These are phyloP conservation scores for Chironomus striatipennis DNA, from an alignment of 1,140 invertebrate species.

Conservation along the genomic window DNA sequence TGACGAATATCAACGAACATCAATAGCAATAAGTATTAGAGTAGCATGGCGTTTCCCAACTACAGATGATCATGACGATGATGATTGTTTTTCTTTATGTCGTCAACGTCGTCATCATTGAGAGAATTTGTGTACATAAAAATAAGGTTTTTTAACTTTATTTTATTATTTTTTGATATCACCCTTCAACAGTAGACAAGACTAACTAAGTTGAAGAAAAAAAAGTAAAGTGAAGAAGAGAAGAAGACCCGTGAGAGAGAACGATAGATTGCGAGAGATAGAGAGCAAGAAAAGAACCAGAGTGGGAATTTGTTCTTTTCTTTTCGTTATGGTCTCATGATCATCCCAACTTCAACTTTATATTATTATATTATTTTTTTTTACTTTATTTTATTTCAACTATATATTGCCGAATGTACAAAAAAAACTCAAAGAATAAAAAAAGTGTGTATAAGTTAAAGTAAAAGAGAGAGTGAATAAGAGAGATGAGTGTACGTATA, in stretches of 20 bases:
- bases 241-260: too few species aligned
- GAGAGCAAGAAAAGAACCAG: background rate
- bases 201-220: too few species aligned
- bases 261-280: background rate
- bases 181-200: background rate
- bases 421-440: background rate
- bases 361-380: background rate
- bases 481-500: background rate
- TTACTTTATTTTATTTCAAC: background rate
- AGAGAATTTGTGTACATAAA: background rate
- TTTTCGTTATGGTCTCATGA: conserved; percentile 22
- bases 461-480: background rate
- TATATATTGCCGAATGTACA: background rate
- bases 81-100: conserved; percentile 8
- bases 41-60: background rate
- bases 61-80: background rate
- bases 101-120: background rate
- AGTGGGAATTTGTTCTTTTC: conserved; percentile 16
- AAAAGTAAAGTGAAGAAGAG: too few species aligned
- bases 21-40: background rate
- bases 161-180: too few species aligned
- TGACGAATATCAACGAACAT: too few species aligned
- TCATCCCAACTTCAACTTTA: background rate
- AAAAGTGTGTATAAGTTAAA: background rate
- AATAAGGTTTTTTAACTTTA: background rate